Percentiles rank a stretch among this genome's conserved stretches.
phyloP scores from a whole-genome alignment of 1,140 invertebrate species.

The Tetranychus cinnabarinus region DNA sequence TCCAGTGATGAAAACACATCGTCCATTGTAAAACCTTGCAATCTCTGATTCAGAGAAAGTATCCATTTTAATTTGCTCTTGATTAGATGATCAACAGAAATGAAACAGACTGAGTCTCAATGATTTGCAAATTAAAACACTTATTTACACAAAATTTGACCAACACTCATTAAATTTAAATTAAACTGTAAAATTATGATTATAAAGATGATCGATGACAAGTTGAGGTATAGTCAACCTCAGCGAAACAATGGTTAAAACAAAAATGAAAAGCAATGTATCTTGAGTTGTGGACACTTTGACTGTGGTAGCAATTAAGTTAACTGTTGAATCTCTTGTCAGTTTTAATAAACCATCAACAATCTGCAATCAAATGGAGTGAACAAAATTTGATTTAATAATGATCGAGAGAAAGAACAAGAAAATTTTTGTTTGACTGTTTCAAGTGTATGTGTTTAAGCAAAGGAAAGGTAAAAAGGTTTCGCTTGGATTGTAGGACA shows the following conservation, averaged over 20 bases:
- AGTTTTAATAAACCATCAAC: too few relatives aligned
- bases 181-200: background rate
- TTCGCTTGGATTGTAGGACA: background rate
- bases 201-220: background rate
- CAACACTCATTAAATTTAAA: background rate
- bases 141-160: background rate
- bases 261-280: too few relatives aligned
- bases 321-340: too few relatives aligned
- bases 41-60: slow-evolving; percentile 6
- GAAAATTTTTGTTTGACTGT: background rate
- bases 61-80: background rate
- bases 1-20: slow-evolving; percentile 37
- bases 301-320: too few relatives aligned
- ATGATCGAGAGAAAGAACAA: background rate
- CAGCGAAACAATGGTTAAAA: too few relatives aligned
- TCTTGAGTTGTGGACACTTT: too few relatives aligned
- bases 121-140: background rate
- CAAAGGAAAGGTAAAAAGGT: background rate
- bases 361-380: too few relatives aligned
- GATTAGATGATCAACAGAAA: background rate
- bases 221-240: background rate
- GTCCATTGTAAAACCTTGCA: slow-evolving; percentile 31
- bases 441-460: too few relatives aligned
- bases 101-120: background rate
- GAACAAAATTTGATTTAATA: too few relatives aligned